These are phyloP conservation scores for Phrynocephalus vlangalii DNA, from an alignment of 2,797 vertebrate species.

Conservation along the genomic window DNA sequence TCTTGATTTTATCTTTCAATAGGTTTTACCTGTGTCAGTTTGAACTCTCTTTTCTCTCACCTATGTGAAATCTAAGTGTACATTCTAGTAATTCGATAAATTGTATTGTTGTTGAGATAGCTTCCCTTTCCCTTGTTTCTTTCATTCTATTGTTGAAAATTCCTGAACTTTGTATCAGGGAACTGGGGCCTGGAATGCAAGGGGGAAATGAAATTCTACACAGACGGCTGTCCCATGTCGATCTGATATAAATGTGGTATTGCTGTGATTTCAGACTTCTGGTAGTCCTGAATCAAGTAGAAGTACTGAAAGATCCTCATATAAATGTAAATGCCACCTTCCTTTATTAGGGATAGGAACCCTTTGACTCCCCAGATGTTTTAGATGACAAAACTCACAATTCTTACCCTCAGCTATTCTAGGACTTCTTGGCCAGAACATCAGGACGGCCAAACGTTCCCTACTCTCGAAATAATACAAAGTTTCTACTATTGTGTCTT, in stretches of 20 bases:
- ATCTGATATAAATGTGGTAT: neutral
- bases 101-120: neutral
- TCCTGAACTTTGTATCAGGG: too few species aligned
- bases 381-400: neutral
- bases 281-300: neutral
- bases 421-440: neutral
- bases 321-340: neutral
- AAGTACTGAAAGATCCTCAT: neutral
- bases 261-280: neutral
- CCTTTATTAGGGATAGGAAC: neutral
- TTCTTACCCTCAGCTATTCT: neutral
- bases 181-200: neutral
- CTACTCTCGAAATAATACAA: neutral
- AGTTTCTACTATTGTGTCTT: neutral
- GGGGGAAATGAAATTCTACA: neutral
- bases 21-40: slow-evolving; percentile 19
- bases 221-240: neutral
- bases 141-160: neutral
- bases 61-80: neutral
- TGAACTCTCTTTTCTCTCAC: neutral
- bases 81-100: neutral
- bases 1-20: slow-evolving; percentile 1
- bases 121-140: neutral
- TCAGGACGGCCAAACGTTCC: neutral
- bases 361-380: neutral